Conservation (phyloP, 2,888 invertebrate species). For the Melieria picta region DNA sequence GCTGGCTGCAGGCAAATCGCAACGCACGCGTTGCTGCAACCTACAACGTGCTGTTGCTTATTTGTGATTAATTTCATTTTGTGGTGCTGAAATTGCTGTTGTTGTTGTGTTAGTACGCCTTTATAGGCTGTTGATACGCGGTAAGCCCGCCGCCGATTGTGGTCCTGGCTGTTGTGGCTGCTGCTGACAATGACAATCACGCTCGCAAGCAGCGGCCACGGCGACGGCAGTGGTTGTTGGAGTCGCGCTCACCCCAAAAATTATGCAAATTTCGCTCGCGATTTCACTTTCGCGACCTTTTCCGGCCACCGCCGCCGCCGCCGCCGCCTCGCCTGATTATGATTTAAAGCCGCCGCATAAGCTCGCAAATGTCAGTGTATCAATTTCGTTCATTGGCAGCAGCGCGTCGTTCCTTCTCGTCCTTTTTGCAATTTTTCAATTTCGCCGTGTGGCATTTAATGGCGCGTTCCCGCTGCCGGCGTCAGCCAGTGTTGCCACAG, state of each 20-base stretch:
- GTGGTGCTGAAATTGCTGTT: conserved; percentile 13
- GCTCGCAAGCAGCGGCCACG: too few relatives aligned
- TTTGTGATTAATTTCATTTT: conserved; percentile 27
- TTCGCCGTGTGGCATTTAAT: conserved; percentile 59
- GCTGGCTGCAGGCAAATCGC: not conserved
- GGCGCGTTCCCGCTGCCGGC: conserved; percentile 62
- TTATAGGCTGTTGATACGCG: conserved; percentile 3
- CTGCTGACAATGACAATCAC: too few relatives aligned
- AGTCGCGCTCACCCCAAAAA: conserved; percentile 40
- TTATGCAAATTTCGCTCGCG: conserved; percentile 46
- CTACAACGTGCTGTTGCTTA: not conserved
- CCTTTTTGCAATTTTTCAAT: conserved; percentile 62
- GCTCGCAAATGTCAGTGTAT: conserved; percentile 48
- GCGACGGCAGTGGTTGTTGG: not conserved
- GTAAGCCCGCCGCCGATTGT: conserved; percentile 2
- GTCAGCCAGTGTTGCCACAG: conserved; percentile 36
- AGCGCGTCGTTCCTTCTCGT: conserved; percentile 26
- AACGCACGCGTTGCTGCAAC: not conserved
- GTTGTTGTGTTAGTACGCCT: conserved; percentile 23
- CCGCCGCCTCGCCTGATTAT: conserved; percentile 26
- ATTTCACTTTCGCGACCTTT: conserved; percentile 41
- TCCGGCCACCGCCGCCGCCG: not conserved
- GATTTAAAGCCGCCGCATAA: conserved; percentile 24
- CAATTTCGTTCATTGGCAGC: conserved; percentile 54
- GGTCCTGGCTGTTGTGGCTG: too few relatives aligned